phyloP scores from a whole-genome alignment of 2,888 invertebrate species.

The Coenonympha glycerion region DNA sequence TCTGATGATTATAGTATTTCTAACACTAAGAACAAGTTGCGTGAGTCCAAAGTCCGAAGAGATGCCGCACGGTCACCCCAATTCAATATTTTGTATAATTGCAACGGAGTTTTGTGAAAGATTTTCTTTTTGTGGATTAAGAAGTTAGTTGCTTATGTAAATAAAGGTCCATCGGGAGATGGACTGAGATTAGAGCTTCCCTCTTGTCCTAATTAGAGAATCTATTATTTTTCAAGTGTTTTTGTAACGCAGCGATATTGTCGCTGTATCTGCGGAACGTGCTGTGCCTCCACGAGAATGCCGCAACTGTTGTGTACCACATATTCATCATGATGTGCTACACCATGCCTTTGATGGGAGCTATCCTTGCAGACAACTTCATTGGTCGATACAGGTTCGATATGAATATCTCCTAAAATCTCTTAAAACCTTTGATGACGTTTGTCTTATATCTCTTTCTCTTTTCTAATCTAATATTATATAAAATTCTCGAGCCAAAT shows the following conservation, averaged over 20 bases:
- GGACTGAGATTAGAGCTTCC: too few species aligned
- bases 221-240: too few species aligned
- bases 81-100: conserved; percentile 86
- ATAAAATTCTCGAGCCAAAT: too few species aligned
- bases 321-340: conserved; percentile 86
- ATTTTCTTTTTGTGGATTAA: conserved; percentile 88
- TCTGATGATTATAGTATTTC: too few species aligned
- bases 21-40: not conserved
- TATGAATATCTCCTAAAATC: not conserved
- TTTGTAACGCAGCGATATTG: conserved; percentile 80
- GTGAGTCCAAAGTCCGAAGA: not conserved
- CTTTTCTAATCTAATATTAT: too few species aligned
- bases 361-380: conserved; percentile 85
- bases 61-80: conserved; percentile 71
- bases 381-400: conserved; percentile 81
- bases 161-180: too few species aligned
- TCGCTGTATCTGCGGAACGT: conserved; percentile 84
- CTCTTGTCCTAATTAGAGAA: too few species aligned
- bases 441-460: too few species aligned
- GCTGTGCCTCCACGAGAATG: conserved; percentile 79
- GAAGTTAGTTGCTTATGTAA: conserved; percentile 80
- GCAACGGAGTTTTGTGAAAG: conserved; percentile 91
- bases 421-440: too few species aligned
- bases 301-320: conserved; percentile 85
- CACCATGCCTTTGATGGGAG: conserved; percentile 83